Percentiles rank a stretch among this genome's conserved stretches.
These are phyloP conservation scores for Onychostoma macrolepis DNA, from an alignment of 2,113 vertebrate genomes.

Conservation along the genomic window DNA sequence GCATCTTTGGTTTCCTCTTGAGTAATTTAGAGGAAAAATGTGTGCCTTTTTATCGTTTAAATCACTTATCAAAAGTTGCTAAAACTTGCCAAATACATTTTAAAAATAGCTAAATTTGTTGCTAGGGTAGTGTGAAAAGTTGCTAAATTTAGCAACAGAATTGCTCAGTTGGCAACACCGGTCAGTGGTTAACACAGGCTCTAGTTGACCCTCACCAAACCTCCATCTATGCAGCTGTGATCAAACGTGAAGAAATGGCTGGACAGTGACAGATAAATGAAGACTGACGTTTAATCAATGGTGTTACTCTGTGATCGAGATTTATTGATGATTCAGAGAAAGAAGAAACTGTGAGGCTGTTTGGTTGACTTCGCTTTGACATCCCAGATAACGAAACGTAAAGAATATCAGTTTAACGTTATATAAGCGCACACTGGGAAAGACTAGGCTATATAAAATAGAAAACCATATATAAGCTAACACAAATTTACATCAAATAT, in stretches of 20 bases:
- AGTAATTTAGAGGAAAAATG: no score
- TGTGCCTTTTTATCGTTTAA: no score
- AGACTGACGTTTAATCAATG: constrained; percentile 18
- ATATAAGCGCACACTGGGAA: not conserved
- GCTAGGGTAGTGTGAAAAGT: no score
- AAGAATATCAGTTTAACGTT: not conserved
- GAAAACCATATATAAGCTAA: not conserved
- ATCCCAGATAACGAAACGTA: not conserved
- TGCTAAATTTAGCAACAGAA: no score
- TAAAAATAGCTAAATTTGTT: no score
- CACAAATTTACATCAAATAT: not conserved
- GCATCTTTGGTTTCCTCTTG: no score
- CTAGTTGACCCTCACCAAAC: not conserved
- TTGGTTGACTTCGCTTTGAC: not conserved
- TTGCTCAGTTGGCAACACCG: not conserved
- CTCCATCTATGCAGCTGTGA: not conserved
- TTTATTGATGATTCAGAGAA: constrained; percentile 3
- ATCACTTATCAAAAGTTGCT: no score
- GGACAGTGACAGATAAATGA: not conserved
- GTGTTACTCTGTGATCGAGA: not conserved
- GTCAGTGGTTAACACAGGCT: not conserved
- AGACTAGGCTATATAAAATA: not conserved
- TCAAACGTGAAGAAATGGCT: not conserved
- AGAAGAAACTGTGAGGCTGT: constrained; percentile 3
- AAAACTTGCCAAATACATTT: no score